Conservation (phyloP, 2,797 vertebrate genomes). For the Nyctalus aviator region DNA sequence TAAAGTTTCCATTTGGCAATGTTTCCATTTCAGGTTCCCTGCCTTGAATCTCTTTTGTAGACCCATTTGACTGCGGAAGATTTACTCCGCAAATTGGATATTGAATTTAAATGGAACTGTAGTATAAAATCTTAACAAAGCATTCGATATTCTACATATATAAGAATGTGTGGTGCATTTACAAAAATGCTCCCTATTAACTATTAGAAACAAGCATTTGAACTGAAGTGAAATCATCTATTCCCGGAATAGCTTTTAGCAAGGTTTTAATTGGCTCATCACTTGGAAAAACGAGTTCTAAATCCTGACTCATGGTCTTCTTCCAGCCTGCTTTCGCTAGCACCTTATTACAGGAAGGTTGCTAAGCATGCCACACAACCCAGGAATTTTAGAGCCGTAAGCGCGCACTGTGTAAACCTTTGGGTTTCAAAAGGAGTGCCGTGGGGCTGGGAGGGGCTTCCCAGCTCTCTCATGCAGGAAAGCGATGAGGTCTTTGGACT, state of each 20-base stretch:
- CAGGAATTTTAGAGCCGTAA: slow-evolving; percentile 4
- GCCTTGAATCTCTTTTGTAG: neutral
- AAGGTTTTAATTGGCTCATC: slow-evolving; percentile 36
- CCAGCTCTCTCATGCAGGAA: neutral
- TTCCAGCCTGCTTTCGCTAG: slow-evolving; percentile 17
- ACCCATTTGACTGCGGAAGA: neutral
- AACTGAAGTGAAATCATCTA: slow-evolving; percentile 34
- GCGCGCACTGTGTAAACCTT: neutral
- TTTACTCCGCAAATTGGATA: slow-evolving; percentile 28
- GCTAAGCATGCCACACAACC: slow-evolving; percentile 40
- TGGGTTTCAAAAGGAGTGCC: slow-evolving; percentile 11
- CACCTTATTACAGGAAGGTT: slow-evolving; percentile 27
- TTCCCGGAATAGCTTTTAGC: slow-evolving; percentile 58
- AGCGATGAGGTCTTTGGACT: neutral
- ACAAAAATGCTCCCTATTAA: neutral
- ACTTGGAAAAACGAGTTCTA: slow-evolving; percentile 38
- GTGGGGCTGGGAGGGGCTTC: neutral
- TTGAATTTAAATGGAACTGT: neutral
- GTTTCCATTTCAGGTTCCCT: neutral
- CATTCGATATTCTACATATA: neutral
- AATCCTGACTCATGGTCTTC: slow-evolving; percentile 22
- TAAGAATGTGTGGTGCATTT: neutral
- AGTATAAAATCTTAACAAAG: slow-evolving; percentile 34
- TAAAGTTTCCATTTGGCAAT: slow-evolving; percentile 13
- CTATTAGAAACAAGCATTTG: slow-evolving; percentile 31